phyloP scores from a whole-genome alignment of 2,113 vertebrate species.

The Oophaga pumilio region DNA sequence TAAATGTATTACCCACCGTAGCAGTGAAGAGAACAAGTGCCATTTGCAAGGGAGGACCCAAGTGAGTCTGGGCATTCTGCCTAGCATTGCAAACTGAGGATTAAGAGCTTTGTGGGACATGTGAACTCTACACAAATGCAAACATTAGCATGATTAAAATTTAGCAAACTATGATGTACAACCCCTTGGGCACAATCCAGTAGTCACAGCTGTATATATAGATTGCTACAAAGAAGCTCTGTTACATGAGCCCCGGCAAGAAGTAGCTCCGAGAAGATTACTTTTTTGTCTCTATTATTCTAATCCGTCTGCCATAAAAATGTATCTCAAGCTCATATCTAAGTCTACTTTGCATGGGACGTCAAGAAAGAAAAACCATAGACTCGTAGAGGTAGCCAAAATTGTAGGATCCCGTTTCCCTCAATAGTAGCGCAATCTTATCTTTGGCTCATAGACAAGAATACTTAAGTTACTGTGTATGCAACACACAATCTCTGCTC shows the following conservation, averaged over 20 bases:
- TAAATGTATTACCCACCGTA: constrained; percentile 60
- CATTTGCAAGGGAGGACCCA: constrained; percentile 62
- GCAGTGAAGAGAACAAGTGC: constrained; percentile 62
- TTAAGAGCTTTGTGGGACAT: constrained; percentile 68
- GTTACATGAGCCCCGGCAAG: constrained; percentile 60
- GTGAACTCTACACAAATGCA: constrained; percentile 70
- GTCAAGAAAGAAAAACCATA: constrained; percentile 13
- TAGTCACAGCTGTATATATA: constrained; percentile 63
- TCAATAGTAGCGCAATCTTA: constrained; percentile 44
- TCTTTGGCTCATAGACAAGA: constrained; percentile 22
- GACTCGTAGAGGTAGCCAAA: neutral
- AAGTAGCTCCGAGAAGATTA: constrained; percentile 43
- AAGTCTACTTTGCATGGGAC: constrained; percentile 36
- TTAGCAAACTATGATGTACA: constrained; percentile 67
- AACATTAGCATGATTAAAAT: constrained; percentile 73
- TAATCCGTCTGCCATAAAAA: constrained; percentile 51
- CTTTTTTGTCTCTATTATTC: constrained; percentile 19
- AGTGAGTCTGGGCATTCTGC: constrained; percentile 66
- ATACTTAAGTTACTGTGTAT: constrained; percentile 4
- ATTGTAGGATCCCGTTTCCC: neutral
- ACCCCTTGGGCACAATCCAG: constrained; percentile 64
- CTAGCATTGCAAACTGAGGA: constrained; percentile 68
- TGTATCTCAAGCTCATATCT: constrained; percentile 46
- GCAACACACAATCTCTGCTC: neutral
- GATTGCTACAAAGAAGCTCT: constrained; percentile 66